These are phyloP conservation scores for Okapia johnstoni DNA, from an alignment of 2,113 vertebrate species.

Conservation along the genomic window DNA sequence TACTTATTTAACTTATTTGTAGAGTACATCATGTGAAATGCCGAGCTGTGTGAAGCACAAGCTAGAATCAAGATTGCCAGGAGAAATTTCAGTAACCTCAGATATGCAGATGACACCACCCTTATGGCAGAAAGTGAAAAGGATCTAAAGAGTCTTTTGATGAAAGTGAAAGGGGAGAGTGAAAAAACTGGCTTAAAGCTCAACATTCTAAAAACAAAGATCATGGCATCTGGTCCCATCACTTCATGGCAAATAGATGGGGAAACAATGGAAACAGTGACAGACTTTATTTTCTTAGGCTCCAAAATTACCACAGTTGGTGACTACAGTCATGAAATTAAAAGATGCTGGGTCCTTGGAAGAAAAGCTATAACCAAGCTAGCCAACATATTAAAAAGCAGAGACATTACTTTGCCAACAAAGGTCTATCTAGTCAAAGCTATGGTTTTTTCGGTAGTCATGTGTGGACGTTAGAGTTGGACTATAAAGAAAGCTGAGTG, in stretches of 20 bases:
- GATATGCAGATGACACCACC: neutral
- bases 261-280: neutral
- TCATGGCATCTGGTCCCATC: neutral
- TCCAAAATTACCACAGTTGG: neutral
- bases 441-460: neutral
- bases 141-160: neutral
- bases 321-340: neutral
- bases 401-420: neutral
- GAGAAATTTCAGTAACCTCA: neutral
- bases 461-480: neutral
- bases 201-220: neutral
- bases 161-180: neutral
- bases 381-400: neutral
- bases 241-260: neutral
- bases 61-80: neutral
- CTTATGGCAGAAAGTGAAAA: neutral
- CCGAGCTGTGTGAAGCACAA: neutral
- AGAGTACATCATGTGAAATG: neutral
- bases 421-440: neutral
- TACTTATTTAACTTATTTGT: neutral
- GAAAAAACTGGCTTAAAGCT: neutral
- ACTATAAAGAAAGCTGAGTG: neutral
- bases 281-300: neutral
- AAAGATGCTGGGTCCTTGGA: neutral
- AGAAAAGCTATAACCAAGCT: neutral